Conservation (phyloP, 2,113 vertebrate genomes). For the Psilopsiagon aymara region DNA sequence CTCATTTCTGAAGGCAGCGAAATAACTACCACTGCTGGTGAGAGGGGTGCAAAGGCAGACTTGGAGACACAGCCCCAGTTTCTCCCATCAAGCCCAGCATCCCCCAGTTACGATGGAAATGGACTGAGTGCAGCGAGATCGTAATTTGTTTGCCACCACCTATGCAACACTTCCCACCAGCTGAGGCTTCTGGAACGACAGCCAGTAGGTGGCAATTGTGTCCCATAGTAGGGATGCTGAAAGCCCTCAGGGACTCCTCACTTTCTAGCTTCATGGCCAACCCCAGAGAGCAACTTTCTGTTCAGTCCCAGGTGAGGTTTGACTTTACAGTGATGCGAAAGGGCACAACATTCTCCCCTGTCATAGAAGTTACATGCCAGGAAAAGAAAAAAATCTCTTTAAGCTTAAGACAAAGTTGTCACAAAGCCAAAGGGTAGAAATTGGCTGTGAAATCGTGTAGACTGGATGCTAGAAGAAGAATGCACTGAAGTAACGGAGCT, state of each 20-base stretch:
- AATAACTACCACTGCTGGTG: neutral
- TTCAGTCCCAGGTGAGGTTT: neutral
- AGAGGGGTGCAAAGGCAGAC: neutral
- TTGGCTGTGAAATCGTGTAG: neutral
- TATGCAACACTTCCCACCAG: rapidly evolving
- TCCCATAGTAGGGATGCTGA: neutral
- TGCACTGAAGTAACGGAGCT: neutral
- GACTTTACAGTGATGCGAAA: neutral
- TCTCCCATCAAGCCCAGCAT: neutral
- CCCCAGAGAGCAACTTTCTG: neutral
- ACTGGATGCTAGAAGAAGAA: neutral
- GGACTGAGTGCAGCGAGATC: neutral
- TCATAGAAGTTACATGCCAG: neutral
- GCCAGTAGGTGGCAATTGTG: conserved; percentile 54
- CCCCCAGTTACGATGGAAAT: neutral
- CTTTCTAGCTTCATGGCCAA: neutral
- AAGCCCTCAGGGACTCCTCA: neutral
- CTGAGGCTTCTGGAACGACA: neutral
- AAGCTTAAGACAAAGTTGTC: neutral
- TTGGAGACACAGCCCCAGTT: neutral
- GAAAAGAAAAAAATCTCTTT: neutral
- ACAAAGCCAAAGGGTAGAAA: neutral
- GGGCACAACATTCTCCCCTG: neutral
- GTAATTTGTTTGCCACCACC: neutral
- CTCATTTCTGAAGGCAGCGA: neutral